A percentile compares a stretch with the other conserved stretches of the same genome.
These are phyloP conservation scores for Karalla daura DNA, from an alignment of 2,797 vertebrate genomes.

Conservation along the genomic window DNA sequence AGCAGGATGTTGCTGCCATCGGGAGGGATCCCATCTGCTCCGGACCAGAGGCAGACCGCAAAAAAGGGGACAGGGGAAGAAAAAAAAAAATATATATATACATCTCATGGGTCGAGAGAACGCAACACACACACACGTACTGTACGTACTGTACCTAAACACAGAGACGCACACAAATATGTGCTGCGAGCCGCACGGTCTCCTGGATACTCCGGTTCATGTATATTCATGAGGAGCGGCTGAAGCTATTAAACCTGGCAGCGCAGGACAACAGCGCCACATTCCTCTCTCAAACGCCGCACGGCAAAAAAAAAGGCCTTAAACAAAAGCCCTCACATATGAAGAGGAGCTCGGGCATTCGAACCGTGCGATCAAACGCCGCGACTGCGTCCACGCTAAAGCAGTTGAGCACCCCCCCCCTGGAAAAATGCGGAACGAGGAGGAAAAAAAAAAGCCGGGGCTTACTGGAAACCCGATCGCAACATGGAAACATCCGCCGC, in stretches of 20 bases:
- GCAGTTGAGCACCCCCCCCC: background rate
- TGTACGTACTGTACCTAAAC: background rate
- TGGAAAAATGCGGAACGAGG: no score
- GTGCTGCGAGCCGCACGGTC: constrained; percentile 16
- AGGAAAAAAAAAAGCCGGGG: background rate
- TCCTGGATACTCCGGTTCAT: background rate
- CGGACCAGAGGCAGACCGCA: constrained; percentile 31
- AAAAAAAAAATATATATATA: no score
- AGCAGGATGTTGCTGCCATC: constrained; percentile 76
- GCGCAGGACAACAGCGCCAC: background rate
- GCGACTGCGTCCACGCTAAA: background rate
- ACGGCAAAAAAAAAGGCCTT: background rate
- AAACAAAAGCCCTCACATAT: background rate
- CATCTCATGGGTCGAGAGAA: constrained; percentile 41
- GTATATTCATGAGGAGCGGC: constrained; percentile 19
- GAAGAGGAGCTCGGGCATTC: background rate
- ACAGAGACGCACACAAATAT: constrained; percentile 20
- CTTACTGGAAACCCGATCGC: constrained; percentile 13
- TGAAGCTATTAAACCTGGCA: constrained; percentile 6
- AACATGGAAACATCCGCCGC: background rate
- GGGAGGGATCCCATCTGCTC: constrained; percentile 76
- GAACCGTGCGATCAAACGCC: background rate
- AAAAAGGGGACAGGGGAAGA: constrained; percentile 50
- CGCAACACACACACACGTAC: background rate
- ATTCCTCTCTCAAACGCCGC: background rate